Evolutionary conservation across 2,113 vertebrate genomes (phyloP).

Genomic region (Solea solea): DNA sequence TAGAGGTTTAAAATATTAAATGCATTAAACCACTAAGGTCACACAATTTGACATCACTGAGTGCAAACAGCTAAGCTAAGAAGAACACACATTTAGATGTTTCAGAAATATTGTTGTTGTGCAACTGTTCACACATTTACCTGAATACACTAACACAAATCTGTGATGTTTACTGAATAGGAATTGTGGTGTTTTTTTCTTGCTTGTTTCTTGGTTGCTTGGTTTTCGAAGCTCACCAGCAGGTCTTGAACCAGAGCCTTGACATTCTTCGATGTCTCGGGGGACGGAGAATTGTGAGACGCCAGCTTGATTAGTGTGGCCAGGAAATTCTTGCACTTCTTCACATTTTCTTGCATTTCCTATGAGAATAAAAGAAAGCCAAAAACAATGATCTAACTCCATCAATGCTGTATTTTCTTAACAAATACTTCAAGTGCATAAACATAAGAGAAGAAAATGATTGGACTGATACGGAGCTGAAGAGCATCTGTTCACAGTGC

Average conservation of each 20-base stretch:
- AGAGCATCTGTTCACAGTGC: constrained; percentile 17
- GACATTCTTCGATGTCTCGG: constrained; percentile 89
- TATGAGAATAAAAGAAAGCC: constrained; percentile 49
- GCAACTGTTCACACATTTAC: background rate
- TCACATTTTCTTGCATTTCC: constrained; percentile 94
- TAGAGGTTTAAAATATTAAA: constrained; percentile 59
- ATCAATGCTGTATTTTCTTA: background rate
- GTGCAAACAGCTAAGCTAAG: background rate
- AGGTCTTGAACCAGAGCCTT: constrained; percentile 90
- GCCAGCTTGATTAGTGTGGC: constrained; percentile 90
- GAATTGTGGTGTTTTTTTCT: background rate
- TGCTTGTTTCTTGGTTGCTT: background rate
- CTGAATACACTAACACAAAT: background rate
- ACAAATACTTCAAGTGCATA: background rate
- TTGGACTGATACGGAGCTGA: constrained; percentile 14
- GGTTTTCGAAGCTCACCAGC: constrained; percentile 79
- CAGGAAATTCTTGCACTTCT: constrained; percentile 92
- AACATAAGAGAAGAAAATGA: background rate
- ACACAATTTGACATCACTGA: background rate
- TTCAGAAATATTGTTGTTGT: background rate
- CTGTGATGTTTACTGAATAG: background rate
- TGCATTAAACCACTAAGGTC: constrained; percentile 33
- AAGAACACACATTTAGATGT: background rate
- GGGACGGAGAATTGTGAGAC: constrained; percentile 88
- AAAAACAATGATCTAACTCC: background rate